A percentile compares a stretch with the other conserved stretches of the same genome.
Conservation (phyloP, 2,113 vertebrate genomes). For the Sus scrofa region T2T-Sscrofa CM000819.6:140898501-140899000, state of each 20-base stretch:
- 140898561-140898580: background rate
- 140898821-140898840: too few species aligned
- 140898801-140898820: too few species aligned
- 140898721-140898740: background rate
- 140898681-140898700: background rate
- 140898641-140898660: background rate
- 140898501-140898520: background rate
- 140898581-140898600: background rate
- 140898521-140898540: background rate
- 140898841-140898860: too few species aligned
- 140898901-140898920: too few species aligned
- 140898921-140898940: too few species aligned
- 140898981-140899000: too few species aligned
- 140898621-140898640: background rate
- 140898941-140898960: too few species aligned
- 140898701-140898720: constrained; percentile 1
- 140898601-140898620: background rate
- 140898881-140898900: too few species aligned
- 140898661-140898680: background rate
- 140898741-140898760: background rate
- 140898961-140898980: too few species aligned
- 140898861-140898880: too few species aligned
- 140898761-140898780: background rate
- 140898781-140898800: too few species aligned
- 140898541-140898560: background rate